A percentile compares a stretch with the other conserved stretches of the same genome.
phyloP scores from a whole-genome alignment of 1,140 invertebrate genomes.

The Gonatopus flavifemur region DNA sequence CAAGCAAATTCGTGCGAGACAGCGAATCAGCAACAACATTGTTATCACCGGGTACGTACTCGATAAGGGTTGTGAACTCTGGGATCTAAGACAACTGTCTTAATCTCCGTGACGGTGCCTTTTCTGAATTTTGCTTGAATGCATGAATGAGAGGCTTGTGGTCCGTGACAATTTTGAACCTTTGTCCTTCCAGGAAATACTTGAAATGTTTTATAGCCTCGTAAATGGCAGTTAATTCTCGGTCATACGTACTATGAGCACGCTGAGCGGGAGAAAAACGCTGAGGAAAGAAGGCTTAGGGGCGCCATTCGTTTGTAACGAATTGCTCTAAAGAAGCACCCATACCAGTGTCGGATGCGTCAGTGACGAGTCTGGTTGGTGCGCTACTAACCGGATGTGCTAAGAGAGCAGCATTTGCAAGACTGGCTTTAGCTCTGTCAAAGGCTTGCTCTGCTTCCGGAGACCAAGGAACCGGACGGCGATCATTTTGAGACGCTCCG shows the following conservation, averaged over 20 bases:
- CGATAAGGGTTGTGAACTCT: not conserved
- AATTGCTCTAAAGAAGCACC: not conserved
- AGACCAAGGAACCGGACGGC: not conserved
- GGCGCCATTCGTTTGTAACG: not conserved
- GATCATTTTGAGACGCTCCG: not conserved
- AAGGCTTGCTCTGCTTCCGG: not conserved
- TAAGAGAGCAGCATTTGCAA: not conserved
- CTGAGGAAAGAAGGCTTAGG: not conserved
- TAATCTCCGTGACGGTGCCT: not conserved
- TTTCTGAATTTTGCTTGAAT: not conserved
- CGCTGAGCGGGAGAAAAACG: not conserved
- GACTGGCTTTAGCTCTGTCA: not conserved
- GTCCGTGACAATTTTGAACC: not conserved
- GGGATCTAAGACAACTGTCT: not conserved
- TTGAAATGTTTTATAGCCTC: not conserved
- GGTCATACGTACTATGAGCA: not conserved
- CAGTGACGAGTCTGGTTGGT: not conserved
- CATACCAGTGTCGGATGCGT: not conserved
- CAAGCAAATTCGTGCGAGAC: not conserved
- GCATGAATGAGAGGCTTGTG: not conserved
- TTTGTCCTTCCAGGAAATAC: not conserved
- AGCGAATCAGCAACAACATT: constrained; percentile 1
- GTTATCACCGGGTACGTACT: not conserved
- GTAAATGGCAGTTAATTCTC: not conserved
- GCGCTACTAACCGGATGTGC: not conserved